Conservation (phyloP, 1,140 invertebrate species). For the Calycopis cecrops region DNA sequence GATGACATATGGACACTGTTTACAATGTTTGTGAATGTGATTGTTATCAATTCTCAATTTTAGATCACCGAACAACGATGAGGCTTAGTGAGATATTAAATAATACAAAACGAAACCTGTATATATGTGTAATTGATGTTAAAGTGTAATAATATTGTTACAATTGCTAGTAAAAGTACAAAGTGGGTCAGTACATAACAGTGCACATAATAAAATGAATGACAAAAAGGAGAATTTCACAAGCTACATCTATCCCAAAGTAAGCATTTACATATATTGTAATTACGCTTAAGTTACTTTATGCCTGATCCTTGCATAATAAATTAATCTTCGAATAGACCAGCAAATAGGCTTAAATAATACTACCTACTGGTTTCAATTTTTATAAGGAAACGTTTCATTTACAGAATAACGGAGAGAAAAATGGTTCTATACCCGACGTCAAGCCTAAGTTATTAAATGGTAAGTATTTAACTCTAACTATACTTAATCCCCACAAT, state of each 20-base stretch:
- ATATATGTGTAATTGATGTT: conserved; percentile 25
- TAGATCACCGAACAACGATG: conserved; percentile 52
- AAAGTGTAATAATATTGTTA: conserved; percentile 20
- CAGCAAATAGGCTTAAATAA: too few species aligned
- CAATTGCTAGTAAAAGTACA: conserved; percentile 31
- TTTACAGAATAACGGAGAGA: conserved; percentile 57
- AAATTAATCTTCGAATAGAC: too few species aligned
- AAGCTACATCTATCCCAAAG: conserved; percentile 64
- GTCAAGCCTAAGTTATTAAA: conserved; percentile 58
- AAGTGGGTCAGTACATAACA: conserved; percentile 43
- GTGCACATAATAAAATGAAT: conserved; percentile 64
- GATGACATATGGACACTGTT: conserved; percentile 18
- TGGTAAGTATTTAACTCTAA: conserved; percentile 39
- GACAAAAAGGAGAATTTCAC: conserved; percentile 68
- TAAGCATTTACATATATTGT: conserved; percentile 23
- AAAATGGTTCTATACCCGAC: conserved; percentile 58
- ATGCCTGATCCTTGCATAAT: too few species aligned
- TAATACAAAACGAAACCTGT: conserved; percentile 28
- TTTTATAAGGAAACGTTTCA: neutral
- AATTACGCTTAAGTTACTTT: too few species aligned
- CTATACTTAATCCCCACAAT: too few species aligned
- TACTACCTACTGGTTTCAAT: too few species aligned
- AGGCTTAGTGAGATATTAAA: conserved; percentile 41
- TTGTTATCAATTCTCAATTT: conserved; percentile 59
- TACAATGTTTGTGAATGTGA: conserved; percentile 43